phyloP scores from a whole-genome alignment of 2,888 invertebrate species.

The Hypomecis punctinalis region DNA sequence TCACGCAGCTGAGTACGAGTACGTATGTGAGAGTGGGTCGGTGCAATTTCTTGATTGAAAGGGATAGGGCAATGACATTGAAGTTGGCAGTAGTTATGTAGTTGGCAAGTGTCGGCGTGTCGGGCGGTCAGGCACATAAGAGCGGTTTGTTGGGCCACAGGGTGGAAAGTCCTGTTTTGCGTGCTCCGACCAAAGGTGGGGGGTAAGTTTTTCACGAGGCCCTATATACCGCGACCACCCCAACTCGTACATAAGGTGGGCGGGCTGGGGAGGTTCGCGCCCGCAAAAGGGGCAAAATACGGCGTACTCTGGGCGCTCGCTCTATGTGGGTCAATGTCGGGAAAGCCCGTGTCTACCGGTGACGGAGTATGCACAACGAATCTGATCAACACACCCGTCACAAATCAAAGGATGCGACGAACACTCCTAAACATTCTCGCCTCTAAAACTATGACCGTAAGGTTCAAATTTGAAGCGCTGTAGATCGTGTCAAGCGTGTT shows the following conservation, averaged over 20 bases:
- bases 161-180: slow-evolving; percentile 84
- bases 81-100: slow-evolving; percentile 40
- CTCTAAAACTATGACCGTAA: slow-evolving; percentile 59
- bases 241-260: slow-evolving; percentile 84
- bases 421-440: slow-evolving; percentile 51
- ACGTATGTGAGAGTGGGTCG: slow-evolving; percentile 25
- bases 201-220: slow-evolving; percentile 85
- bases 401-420: slow-evolving; percentile 74
- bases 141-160: slow-evolving; percentile 72
- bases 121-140: slow-evolving; percentile 70
- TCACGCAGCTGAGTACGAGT: slow-evolving; percentile 15
- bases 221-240: slow-evolving; percentile 85
- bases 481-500: neutral
- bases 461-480: slow-evolving; percentile 53
- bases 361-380: slow-evolving; percentile 85
- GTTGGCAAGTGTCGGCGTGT: slow-evolving; percentile 43
- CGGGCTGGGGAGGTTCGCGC: slow-evolving; percentile 82
- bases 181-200: slow-evolving; percentile 79
- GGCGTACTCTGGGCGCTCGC: slow-evolving; percentile 84
- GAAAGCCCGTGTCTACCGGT: slow-evolving; percentile 85
- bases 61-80: slow-evolving; percentile 43
- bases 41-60: slow-evolving; percentile 41
- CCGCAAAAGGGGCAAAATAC: slow-evolving; percentile 86
- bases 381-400: slow-evolving; percentile 82
- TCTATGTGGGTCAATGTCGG: slow-evolving; percentile 86